Base-by-base conservation (phyloP, 1,140 invertebrate species). In the Drosophila varians region DNA sequence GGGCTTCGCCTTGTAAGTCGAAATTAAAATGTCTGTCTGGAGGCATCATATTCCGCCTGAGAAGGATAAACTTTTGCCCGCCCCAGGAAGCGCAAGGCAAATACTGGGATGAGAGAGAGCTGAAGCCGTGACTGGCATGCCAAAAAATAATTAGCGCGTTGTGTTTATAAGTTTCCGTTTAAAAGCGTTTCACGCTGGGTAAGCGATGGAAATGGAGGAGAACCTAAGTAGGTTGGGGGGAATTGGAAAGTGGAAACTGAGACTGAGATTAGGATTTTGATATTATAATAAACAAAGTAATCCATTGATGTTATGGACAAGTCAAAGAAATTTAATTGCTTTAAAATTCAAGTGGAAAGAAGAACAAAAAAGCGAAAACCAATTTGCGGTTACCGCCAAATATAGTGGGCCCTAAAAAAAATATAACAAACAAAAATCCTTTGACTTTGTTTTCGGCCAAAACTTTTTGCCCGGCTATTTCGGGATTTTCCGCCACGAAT, bases 81-180 rank as follows among this genome's bases (percentile, higher is more conserved):
- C 21, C 21, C 21, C 21, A 2, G 2, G 21, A 21, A 21, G n/a
- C n/a, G n/a, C n/a, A n/a, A n/a, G n/a, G n/a, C n/a, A n/a, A n/a
- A n/a, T n/a, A n/a, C n/a, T n/a, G n/a, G n/a, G n/a, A n/a, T n/a
- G n/a, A n/a, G n/a, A n/a, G n/a, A n/a, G n/a, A n/a, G n/a, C n/a
- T n/a, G 12, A 9, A 14, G 28, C 28, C 28, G 23, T 11, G 23
- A 43, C 58, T 19, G 40, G 54, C 40, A 60, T 28, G 54, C 23
- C 23, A 34, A 75, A 79, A 79, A 80, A 79, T 79, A 79, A 80
- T 79, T 75, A 79, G 77, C 71, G 77, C 65, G 65, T 60, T 79
- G 76, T 76, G 76, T 56, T 79, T 79, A 79, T 74, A 79, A 79
- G 77, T 71, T 79, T 79, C 71, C 58, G 71, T 64, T 60, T 51